Base-by-base conservation (phyloP, 2,888 invertebrate genomes). In the Protodeltote pygarga region DNA sequence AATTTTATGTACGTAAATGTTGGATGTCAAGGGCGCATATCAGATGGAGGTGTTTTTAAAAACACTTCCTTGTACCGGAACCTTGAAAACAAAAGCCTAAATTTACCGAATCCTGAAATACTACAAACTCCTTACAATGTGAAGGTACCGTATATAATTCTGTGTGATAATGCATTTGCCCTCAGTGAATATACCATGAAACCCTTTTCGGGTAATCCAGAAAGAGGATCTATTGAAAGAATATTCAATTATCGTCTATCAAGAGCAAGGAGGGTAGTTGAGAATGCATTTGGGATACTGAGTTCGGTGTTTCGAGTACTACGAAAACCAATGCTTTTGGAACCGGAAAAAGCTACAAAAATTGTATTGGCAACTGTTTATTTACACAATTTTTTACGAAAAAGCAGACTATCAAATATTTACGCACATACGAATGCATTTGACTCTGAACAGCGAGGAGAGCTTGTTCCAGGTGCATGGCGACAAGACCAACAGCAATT, bases 1-100 rank as follows among this genome's bases (percentile, higher is more conserved):
- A 49, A 42, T 24, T 79, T 78, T 63, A 63, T 66, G 17, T 65
- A 63, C 49, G 63, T 66, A 28, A 60, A 73, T 34, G 47, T 38
- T 27, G 42, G 34, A 2, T 15, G 34, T 24, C 20, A 35, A 29
- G 42, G 42, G 3, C 21, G 46, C 6, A 28, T 40, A 19, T 40
- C 34, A 10, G 51, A 51, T 45, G 40, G 41, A 28, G 39, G 34
- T 39, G 21, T 40, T 29, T 39, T 39, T 34, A 37, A 37, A 45
- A 32, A 32, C 19, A 28, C 20, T 28, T 28, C 20, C 20, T 25
- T 40, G 16, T 25, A 32, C 32, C 10, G 32, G 32, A 32, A 24
- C 17, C 25, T 41, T 24, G 25, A 40, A 40, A 34, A 47, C 24
- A 40, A 47, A 47, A 31, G 29, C 25, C 15, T 48, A 40, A 48